These are phyloP conservation scores for Phenganax stokvisi DNA, from an alignment of 92 coral and sea anemone species.

Conservation along the genomic window DNA sequence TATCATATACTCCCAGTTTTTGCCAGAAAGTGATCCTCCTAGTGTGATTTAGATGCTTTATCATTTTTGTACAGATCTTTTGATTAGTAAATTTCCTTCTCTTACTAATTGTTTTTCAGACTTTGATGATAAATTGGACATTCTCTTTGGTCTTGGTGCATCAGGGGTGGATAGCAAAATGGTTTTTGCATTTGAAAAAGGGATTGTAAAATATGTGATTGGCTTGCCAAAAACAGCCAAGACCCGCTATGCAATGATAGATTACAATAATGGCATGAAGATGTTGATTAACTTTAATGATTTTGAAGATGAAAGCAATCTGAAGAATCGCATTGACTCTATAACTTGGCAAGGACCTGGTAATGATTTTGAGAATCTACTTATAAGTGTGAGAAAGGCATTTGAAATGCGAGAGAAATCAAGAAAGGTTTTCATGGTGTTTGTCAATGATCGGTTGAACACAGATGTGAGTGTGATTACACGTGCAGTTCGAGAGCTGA, in stretches of 20 bases:
- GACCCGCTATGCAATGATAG: conserved; percentile 28
- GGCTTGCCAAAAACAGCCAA: conserved; percentile 29
- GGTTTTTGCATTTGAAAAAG: conserved; percentile 65
- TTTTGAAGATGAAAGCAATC: conserved; percentile 47
- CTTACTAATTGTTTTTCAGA: not conserved
- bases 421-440: conserved; percentile 25
- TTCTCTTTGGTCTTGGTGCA: conserved; percentile 70
- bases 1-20: too few relatives aligned
- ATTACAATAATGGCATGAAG: conserved; percentile 21
- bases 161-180: conserved; percentile 54
- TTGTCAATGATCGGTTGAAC: conserved; percentile 19
- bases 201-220: conserved; percentile 56
- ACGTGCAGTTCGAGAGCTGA: conserved; percentile 25
- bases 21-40: too few relatives aligned
- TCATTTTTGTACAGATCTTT: not conserved
- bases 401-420: conserved; percentile 8
- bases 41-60: not conserved
- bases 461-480: conserved; percentile 1
- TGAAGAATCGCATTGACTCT: conserved; percentile 44
- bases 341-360: conserved; percentile 25
- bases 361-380: conserved; percentile 12
- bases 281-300: conserved; percentile 40
- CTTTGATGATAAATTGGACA: conserved; percentile 49
- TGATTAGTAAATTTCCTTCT: not conserved
- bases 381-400: conserved; percentile 14